Conservation (phyloP, 2,797 vertebrate genomes). For the Trematomus bernacchii region DNA sequence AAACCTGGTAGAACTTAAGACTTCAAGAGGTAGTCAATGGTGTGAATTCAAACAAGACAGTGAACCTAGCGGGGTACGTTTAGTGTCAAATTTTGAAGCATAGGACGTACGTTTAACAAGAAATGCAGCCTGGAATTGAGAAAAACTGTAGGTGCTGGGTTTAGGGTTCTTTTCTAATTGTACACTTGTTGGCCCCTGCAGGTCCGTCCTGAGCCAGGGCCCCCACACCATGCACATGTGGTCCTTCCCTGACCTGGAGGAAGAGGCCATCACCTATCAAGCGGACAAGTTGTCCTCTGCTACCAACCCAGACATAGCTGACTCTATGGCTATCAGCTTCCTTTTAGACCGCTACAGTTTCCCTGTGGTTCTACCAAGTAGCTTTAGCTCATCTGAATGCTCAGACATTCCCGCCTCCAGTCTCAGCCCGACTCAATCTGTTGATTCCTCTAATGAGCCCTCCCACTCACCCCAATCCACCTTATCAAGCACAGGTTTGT, state of each 20-base stretch:
- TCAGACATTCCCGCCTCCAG: not conserved
- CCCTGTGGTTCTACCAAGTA: constrained; percentile 84
- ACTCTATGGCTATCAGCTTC: constrained; percentile 86
- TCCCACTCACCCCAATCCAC: not conserved
- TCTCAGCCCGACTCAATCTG: not conserved
- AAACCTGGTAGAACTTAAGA: no score
- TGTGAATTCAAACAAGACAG: no score
- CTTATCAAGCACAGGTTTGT: not conserved
- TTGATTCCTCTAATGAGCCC: not conserved
- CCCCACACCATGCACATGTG: constrained; percentile 85
- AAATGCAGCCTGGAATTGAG: not conserved
- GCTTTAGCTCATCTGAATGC: constrained; percentile 22
- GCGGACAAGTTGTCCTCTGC: constrained; percentile 85
- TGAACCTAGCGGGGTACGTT: no score
- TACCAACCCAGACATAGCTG: constrained; percentile 81
- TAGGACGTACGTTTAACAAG: not conserved
- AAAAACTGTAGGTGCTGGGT: no score
- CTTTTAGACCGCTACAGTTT: constrained; percentile 84
- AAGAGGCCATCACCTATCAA: constrained; percentile 81
- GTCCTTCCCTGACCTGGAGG: constrained; percentile 77
- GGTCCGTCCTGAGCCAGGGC: constrained; percentile 85
- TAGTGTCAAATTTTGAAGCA: no score
- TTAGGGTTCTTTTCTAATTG: not conserved
- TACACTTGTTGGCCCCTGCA: constrained; percentile 24
- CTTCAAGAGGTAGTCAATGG: no score